Percentiles rank a stretch among this genome's conserved stretches.
Conservation (phyloP, 2,888 invertebrate genomes). For the Hydroisotoma schaefferi region DNA sequence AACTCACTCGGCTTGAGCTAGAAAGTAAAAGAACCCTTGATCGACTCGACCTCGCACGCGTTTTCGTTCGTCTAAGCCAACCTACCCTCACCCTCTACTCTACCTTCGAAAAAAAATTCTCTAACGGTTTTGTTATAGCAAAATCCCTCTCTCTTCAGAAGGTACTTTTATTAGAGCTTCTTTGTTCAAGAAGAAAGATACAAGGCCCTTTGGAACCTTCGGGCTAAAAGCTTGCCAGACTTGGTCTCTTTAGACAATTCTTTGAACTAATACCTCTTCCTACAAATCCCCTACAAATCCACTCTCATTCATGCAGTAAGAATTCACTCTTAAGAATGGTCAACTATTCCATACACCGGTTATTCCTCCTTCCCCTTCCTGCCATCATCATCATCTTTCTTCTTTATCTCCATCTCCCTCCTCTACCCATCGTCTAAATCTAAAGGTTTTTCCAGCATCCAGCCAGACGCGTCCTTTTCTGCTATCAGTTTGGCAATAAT, state of each 20-base stretch:
- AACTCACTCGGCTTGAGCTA: slow-evolving; percentile 6
- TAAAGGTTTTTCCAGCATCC: too few species aligned
- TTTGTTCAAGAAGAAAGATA: background rate
- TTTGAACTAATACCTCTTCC: background rate
- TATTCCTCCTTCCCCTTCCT: background rate
- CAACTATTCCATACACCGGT: slow-evolving; percentile 4
- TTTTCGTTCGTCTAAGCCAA: background rate
- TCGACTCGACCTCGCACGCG: slow-evolving; percentile 7
- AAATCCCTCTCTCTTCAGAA: background rate
- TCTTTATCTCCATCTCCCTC: background rate
- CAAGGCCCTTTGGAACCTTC: background rate
- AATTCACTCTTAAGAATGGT: background rate
- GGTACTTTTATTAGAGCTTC: background rate
- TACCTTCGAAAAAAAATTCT: slow-evolving; percentile 1
- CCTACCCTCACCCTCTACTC: slow-evolving; percentile 3
- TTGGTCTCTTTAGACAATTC: background rate
- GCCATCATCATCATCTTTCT: too few species aligned
- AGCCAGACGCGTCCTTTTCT: background rate
- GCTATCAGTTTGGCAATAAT: background rate
- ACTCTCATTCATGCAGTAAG: too few species aligned
- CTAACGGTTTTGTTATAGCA: background rate
- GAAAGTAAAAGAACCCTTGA: slow-evolving; percentile 1
- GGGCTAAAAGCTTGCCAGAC: background rate
- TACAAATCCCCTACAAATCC: too few species aligned
- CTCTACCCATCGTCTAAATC: background rate